Percentiles rank a stretch among this genome's conserved stretches.
phyloP scores from a whole-genome alignment of 2,113 vertebrate species.

The Gallinago paraguaiae region DNA sequence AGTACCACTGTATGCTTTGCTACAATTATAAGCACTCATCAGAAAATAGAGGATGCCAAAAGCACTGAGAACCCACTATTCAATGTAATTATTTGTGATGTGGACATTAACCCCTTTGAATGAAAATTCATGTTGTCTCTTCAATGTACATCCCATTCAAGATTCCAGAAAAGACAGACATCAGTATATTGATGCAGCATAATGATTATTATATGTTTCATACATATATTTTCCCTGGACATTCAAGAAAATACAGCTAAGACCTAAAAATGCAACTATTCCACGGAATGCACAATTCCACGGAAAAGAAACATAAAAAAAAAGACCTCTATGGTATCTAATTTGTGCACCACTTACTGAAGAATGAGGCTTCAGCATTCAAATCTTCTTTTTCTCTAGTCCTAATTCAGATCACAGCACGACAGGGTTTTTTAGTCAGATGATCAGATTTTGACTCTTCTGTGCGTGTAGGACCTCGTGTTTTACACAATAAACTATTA shows the following conservation, averaged over 20 bases:
- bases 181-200: neutral
- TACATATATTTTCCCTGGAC: neutral
- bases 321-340: neutral
- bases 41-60: neutral
- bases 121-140: neutral
- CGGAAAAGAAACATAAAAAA: neutral
- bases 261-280: neutral
- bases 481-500: conserved; percentile 52
- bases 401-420: neutral
- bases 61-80: neutral
- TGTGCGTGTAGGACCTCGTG: neutral
- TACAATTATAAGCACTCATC: neutral
- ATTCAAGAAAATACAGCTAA: neutral
- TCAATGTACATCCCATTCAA: neutral
- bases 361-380: neutral
- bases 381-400: neutral
- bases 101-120: neutral
- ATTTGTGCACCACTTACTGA: neutral
- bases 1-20: neutral
- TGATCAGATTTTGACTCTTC: conserved; percentile 3
- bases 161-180: neutral
- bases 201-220: neutral
- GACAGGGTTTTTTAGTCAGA: neutral
- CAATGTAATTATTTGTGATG: neutral
- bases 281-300: no score